Evolutionary conservation across 2,113 vertebrate genomes (phyloP).

Genomic region (Corythornis madagascariensis): DNA sequence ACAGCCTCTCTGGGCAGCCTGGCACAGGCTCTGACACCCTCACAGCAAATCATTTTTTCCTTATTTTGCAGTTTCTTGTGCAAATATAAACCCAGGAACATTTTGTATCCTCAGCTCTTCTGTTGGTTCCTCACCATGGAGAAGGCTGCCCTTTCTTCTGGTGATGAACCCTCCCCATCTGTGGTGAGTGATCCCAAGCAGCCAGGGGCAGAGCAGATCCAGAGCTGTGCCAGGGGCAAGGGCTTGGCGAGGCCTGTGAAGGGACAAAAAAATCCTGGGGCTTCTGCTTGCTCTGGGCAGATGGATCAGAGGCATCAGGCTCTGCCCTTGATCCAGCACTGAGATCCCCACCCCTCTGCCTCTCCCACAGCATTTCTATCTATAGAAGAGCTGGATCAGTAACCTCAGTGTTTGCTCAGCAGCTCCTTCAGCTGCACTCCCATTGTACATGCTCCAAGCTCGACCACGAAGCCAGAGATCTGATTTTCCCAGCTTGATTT

Average conservation of each 20-base stretch:
- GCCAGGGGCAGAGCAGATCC: neutral
- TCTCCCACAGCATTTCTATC: neutral
- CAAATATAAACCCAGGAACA: neutral
- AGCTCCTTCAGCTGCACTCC: neutral
- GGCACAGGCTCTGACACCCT: neutral
- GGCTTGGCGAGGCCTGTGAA: neutral
- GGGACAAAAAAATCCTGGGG: neutral
- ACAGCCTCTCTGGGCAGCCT: neutral
- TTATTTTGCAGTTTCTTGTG: neutral
- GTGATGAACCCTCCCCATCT: neutral
- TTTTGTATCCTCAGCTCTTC: neutral
- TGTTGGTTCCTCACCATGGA: neutral
- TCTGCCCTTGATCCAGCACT: neutral
- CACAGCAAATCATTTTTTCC: neutral
- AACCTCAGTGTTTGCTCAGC: neutral
- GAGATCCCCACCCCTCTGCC: neutral
- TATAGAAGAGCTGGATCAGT: neutral
- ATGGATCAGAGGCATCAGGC: neutral
- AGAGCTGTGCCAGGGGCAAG: neutral
- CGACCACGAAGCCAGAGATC: neutral
- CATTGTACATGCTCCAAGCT: neutral
- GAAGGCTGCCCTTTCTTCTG: neutral
- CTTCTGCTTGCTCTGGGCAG: neutral
- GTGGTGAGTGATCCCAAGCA: neutral
- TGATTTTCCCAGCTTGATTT: neutral